A percentile compares a stretch with the other conserved stretches of the same genome.
These are phyloP conservation scores for Ispidina lecontei DNA, from an alignment of 2,797 vertebrate genomes.

Conservation along the genomic window DNA sequence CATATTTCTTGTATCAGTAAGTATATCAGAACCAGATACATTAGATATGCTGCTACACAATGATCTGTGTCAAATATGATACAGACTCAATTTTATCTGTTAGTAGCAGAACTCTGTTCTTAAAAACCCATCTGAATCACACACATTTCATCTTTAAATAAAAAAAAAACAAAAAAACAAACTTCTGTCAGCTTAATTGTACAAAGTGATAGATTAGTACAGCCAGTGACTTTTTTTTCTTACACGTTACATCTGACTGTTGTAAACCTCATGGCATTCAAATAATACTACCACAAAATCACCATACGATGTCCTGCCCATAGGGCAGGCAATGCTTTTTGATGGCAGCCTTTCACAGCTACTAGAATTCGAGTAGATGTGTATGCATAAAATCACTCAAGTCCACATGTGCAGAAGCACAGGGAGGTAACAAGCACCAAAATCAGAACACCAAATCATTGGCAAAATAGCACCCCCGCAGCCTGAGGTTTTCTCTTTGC, in stretches of 20 bases:
- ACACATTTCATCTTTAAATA: fast-evolving
- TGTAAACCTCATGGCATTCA: background rate
- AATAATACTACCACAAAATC: background rate
- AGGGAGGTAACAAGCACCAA: fast-evolving
- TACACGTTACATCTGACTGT: fast-evolving
- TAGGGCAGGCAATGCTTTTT: fast-evolving
- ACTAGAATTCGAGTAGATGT: background rate
- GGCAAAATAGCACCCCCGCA: fast-evolving
- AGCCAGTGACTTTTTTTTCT: background rate
- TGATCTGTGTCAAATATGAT: background rate
- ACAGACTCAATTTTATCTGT: background rate
- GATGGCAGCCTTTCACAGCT: background rate
- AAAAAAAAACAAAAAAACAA: background rate
- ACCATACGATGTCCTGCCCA: fast-evolving
- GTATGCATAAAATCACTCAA: fast-evolving
- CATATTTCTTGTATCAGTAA: background rate
- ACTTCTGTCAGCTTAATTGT: background rate
- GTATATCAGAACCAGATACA: background rate
- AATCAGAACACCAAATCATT: fast-evolving
- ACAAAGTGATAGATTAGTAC: background rate
- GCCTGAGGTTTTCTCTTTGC: background rate
- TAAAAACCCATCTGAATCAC: background rate
- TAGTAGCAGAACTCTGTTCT: background rate
- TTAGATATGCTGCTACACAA: background rate
- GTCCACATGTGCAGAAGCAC: background rate